Evolutionary conservation across 1,140 invertebrate species (phyloP).

Genomic region (Tachypleus tridentatus): DNA sequence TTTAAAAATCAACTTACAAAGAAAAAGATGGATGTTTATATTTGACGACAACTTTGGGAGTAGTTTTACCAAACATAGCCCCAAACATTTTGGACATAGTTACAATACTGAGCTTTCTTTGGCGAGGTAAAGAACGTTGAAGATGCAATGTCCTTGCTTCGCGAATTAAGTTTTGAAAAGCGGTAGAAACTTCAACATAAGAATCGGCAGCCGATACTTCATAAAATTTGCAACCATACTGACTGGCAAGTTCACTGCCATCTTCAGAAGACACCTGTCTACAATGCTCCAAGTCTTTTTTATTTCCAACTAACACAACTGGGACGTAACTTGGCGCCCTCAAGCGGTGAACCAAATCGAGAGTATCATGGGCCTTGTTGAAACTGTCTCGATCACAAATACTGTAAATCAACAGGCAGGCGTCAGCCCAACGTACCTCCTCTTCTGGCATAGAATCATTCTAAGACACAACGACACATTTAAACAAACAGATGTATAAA

Average conservation of each 20-base stretch:
- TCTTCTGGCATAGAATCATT: slow-evolving; percentile 36
- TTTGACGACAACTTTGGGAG: background rate
- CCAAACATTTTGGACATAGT: slow-evolving; percentile 11
- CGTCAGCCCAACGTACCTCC: slow-evolving; percentile 58
- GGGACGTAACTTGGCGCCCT: slow-evolving; percentile 29
- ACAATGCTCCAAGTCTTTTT: slow-evolving; percentile 59
- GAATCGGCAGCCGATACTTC: slow-evolving; percentile 27
- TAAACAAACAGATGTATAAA: no score
- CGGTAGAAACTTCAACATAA: slow-evolving; percentile 6
- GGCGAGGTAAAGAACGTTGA: background rate
- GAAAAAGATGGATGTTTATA: background rate
- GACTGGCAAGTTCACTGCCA: slow-evolving; percentile 31
- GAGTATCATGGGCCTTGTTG: slow-evolving; percentile 40
- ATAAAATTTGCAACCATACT: slow-evolving; percentile 32
- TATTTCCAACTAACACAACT: slow-evolving; percentile 54
- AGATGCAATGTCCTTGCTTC: background rate
- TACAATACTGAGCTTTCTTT: slow-evolving; percentile 11
- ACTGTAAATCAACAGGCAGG: slow-evolving; percentile 62
- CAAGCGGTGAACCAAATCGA: background rate
- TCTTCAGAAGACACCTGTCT: slow-evolving; percentile 44
- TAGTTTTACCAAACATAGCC: slow-evolving; percentile 3
- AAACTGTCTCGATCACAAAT: slow-evolving; percentile 58
- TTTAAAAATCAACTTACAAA: background rate
- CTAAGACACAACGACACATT: no score
- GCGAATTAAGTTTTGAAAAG: slow-evolving; percentile 6